These are phyloP conservation scores for Cyclina sinensis DNA, from an alignment of 1,140 invertebrate genomes.

Conservation along the genomic window DNA sequence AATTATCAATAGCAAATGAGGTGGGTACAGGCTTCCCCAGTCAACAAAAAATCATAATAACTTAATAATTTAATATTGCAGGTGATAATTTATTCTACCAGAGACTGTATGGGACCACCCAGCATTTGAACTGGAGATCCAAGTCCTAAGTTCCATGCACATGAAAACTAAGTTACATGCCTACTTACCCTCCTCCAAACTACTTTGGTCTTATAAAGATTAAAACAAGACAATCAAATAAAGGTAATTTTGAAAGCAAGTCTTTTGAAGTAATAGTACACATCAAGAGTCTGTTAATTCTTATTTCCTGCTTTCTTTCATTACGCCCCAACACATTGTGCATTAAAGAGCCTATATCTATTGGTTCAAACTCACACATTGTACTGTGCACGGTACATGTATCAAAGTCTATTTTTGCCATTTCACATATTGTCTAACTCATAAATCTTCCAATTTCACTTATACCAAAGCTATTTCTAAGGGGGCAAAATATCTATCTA, in stretches of 20 bases:
- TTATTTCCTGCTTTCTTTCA: too few species aligned
- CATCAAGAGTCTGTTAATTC: too few species aligned
- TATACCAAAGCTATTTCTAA: too few species aligned
- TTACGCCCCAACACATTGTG: too few species aligned
- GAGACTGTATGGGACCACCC: background rate
- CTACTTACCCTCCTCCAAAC: conserved; percentile 34
- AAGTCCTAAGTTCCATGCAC: conserved; percentile 1
- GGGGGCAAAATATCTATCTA: too few species aligned
- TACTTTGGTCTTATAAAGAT: conserved; percentile 38
- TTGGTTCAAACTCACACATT: too few species aligned
- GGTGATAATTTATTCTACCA: background rate
- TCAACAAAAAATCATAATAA: background rate
- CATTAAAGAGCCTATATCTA: too few species aligned
- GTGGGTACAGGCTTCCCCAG: background rate
- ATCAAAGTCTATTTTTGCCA: too few species aligned
- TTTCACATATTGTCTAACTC: too few species aligned
- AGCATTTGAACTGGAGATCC: background rate
- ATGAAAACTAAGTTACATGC: conserved; percentile 7
- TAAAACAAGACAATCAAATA: conserved; percentile 13
- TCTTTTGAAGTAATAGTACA: conserved; percentile 1
- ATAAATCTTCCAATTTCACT: too few species aligned
- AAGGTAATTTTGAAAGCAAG: background rate
- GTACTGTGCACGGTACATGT: too few species aligned
- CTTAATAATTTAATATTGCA: background rate
- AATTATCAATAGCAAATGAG: too few species aligned